A percentile compares a stretch with the other conserved stretches of the same genome.
Conservation (phyloP, 2,888 invertebrate genomes). For the Acanthoscelides obtectus region DNA sequence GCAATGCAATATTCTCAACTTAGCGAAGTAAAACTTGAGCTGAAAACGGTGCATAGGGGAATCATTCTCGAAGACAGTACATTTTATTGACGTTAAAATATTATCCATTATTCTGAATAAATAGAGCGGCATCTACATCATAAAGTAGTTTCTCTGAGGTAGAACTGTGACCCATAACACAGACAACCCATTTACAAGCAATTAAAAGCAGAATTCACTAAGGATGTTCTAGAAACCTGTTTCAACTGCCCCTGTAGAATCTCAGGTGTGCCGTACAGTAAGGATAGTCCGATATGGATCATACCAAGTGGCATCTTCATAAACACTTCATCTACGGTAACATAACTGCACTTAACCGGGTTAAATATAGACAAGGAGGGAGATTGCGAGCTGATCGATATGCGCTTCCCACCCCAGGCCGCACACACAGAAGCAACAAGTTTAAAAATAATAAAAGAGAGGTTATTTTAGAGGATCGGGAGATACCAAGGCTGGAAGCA, state of each 20-base stretch:
- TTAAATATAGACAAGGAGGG: constrained; percentile 1
- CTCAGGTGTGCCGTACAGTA: neutral
- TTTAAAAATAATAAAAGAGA: neutral
- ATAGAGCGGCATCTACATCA: too few relatives aligned
- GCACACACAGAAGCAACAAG: neutral
- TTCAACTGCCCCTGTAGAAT: neutral
- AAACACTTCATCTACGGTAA: constrained; percentile 15
- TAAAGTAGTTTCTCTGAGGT: too few relatives aligned
- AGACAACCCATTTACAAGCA: too few relatives aligned
- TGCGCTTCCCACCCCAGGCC: neutral
- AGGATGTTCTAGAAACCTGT: too few relatives aligned
- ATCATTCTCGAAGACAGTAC: too few relatives aligned
- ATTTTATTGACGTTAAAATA: too few relatives aligned
- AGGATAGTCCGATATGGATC: constrained; percentile 10
- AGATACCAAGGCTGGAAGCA: neutral
- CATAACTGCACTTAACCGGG: constrained; percentile 12
- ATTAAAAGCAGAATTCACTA: too few relatives aligned
- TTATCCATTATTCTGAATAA: too few relatives aligned
- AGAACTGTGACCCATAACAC: too few relatives aligned
- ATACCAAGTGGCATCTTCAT: constrained; percentile 14
- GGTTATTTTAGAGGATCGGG: neutral
- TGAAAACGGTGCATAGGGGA: too few relatives aligned
- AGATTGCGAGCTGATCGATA: neutral
- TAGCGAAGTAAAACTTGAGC: too few relatives aligned
- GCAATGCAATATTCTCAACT: too few relatives aligned